Evolutionary conservation across 2,113 vertebrate species (phyloP), one percentile per base, ranked within the genome.

Genomic region (Callithrix jacchus): DNA sequence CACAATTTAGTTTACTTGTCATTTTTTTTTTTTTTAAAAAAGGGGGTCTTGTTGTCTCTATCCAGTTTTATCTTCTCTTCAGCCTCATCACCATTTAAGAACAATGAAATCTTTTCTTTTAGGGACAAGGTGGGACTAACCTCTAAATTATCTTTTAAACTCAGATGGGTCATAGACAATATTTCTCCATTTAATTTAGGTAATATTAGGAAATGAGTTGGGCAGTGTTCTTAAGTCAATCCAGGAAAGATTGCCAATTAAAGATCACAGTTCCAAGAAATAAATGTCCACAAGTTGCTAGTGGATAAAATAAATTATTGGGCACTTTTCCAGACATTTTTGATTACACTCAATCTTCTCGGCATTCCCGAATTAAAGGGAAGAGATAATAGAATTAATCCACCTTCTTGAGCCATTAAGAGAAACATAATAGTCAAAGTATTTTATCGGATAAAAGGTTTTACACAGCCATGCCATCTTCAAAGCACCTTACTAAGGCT

Each of bases 351-450:
- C 61, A 37, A 47, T 77, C 83, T 68, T 94, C 21, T 73, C 56
- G 74, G 27, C 25, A 74, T 94, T 96, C 35, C 47, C 77, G 20
- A 93, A 76, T 73, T 89, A n/a, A 87, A 87, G 80, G 40, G 21
- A 68, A 76, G 52, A 93, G 17, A 45, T 27, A 25, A 73, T 64
- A 93, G 90, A 76, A 91, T 42, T 77, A 61, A 40, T 32, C 88
- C 11, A 1, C 2, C 23, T 71, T 90, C 27, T 80, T 25, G 73
- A 95, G 83, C 49, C 14, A 42, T 88, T 70, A 91, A 66, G 58
- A 70, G 5, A 79, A 92, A 79, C 12, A 40, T 17, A 68, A 40
- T 40, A 40, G 27, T n/a, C 37, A 56, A 37, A 56, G 40, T 40
- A 71, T 84, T 93, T 79, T 88, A n/a, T 71, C 80, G 56, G 30